Conservation (phyloP, 2,888 invertebrate species). For the Pristionchus maxplancki region DNA sequence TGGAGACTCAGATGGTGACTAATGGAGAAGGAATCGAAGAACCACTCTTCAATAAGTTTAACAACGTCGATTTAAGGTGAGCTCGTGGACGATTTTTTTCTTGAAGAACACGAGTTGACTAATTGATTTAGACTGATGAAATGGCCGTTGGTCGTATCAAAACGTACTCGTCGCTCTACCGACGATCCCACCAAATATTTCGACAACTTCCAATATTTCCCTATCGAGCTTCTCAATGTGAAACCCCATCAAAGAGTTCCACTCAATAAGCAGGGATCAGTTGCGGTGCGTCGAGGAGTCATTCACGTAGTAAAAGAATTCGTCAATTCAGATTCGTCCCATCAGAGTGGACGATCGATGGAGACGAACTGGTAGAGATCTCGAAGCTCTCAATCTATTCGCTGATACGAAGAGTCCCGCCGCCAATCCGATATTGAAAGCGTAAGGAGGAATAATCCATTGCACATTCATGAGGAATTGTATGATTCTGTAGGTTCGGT, state of each 20-base stretch:
- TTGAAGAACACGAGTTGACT: no score
- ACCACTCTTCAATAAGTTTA: not conserved
- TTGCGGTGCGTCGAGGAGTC: not conserved
- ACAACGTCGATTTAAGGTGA: not conserved
- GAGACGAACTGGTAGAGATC: not conserved
- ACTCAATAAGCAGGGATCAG: constrained; percentile 15
- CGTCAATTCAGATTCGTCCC: not conserved
- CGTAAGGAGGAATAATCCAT: not conserved
- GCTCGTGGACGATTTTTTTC: no score
- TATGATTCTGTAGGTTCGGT: constrained; percentile 26
- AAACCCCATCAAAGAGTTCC: constrained; percentile 7
- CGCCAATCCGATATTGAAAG: not conserved
- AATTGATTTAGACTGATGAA: not conserved
- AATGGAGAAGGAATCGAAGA: not conserved
- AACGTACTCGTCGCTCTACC: not conserved
- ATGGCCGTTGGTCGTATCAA: not conserved
- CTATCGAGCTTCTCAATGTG: constrained; percentile 29
- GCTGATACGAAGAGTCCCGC: not conserved
- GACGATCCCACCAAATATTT: not conserved
- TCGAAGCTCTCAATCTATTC: constrained; percentile 23
- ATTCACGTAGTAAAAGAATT: not conserved
- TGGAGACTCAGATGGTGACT: not conserved
- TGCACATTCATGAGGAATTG: not conserved
- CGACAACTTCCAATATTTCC: not conserved
- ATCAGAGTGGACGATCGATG: not conserved